Conservation (phyloP, 2,888 invertebrate genomes). For the Polydrusus tereticollis region DNA sequence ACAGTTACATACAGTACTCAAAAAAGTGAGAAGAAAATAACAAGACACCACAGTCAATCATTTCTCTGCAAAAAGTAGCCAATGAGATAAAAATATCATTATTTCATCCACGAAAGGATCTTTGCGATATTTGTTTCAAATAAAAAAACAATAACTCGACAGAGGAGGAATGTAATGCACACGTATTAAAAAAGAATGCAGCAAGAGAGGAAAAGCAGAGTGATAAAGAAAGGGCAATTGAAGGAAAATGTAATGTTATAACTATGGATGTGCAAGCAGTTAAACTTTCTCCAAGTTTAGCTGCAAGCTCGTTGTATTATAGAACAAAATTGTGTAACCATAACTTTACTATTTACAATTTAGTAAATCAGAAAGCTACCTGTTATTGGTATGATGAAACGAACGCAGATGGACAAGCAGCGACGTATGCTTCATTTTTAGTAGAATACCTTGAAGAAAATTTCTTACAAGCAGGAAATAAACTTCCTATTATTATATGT, state of each 20-base stretch:
- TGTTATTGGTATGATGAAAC: constrained; percentile 54
- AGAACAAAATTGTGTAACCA: no score
- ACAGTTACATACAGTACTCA: no score
- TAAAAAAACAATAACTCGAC: constrained; percentile 4
- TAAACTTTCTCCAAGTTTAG: constrained; percentile 39
- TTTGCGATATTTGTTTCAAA: constrained; percentile 19
- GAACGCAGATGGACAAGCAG: constrained; percentile 3
- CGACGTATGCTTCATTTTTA: no score
- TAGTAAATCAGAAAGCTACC: constrained; percentile 47
- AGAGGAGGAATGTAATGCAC: constrained; percentile 4
- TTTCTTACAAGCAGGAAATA: constrained; percentile 8
- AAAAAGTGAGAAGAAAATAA: no score
- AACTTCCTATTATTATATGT: constrained; percentile 45
- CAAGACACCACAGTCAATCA: background rate
- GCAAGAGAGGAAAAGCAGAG: no score
- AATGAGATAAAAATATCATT: constrained; percentile 2
- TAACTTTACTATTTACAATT: no score
- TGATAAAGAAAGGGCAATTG: no score
- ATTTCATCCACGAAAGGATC: constrained; percentile 9
- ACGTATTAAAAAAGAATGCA: no score
- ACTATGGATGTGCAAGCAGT: constrained; percentile 19
- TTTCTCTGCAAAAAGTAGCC: background rate
- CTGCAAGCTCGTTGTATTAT: no score
- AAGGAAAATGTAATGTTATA: no score
- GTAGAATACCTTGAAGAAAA: background rate